Evolutionary conservation across 2,113 vertebrate species (phyloP), one percentile per base, ranked within the genome.

Genomic region (Hippotragus niger): DNA sequence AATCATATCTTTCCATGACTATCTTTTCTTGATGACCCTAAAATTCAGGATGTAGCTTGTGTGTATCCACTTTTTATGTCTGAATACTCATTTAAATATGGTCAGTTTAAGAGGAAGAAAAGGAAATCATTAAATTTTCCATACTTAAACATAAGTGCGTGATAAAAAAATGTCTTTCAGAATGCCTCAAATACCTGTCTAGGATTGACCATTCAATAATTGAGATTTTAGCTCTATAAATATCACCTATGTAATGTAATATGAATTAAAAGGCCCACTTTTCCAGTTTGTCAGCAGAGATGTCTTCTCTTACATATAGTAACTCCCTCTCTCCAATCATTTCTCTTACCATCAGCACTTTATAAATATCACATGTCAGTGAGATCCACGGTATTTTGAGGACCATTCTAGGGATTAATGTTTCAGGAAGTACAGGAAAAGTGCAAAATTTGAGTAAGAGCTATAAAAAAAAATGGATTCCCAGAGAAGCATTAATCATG

Each of bases 341-440:
- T 82, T 88, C 45, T 88, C 31, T 36, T 45, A 64, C 45, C 15
- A 81, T 67, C 33, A 58, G 31, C 33, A 88, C 6, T 87, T 90
- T 62, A 58, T 76, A 43, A 90, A 87, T 55, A 93, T 81, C 27
- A 64, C 33, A 17, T 55, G 57, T 92, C 82, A 83, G 60, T 86
- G 36, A 95, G 64, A 58, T 31, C 36, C 86, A 64, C 2, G 10
- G 58, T 55, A 91, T 96, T 97, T 92, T 95, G 57, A 97, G 76
- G 94, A 88, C 8, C 13, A 52, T 88, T 95, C 36, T 52, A 94
- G 43, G 45, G 13, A 81, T 94, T 97, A 96, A 97, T 98, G 81
- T 95, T 93, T 97, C 87, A 95, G 91, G 86, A 94, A 88, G 58
- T 92, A 95, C 84, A 95, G 62, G 84, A 95, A 96, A 83, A 94